Conservation (phyloP, 2,797 vertebrate genomes). For the Sardinella longiceps region DNA sequence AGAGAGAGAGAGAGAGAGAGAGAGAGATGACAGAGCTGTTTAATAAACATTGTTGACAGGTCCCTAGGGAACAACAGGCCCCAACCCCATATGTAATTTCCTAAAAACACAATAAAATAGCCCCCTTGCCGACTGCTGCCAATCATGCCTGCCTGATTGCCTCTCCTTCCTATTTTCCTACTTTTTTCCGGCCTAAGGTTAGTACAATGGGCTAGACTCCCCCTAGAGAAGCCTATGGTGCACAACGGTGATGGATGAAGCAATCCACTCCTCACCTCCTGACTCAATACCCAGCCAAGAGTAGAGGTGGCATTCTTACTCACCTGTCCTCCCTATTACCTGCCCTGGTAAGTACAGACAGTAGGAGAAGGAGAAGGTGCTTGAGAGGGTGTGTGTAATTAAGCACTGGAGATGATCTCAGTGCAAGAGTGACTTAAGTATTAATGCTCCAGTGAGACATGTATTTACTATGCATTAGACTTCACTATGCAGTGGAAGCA, state of each 20-base stretch:
- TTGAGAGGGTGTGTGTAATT: neutral
- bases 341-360: neutral
- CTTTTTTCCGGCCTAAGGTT: constrained; percentile 12
- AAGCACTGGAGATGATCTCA: neutral
- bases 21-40: constrained; percentile 40
- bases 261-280: constrained; percentile 33
- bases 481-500: neutral
- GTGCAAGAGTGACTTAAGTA: neutral
- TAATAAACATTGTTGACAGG: constrained; percentile 45
- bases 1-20: neutral
- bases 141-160: constrained; percentile 56
- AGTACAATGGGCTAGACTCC: constrained; percentile 29
- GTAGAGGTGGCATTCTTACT: constrained; percentile 29
- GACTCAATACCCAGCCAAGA: constrained; percentile 29
- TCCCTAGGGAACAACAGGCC: constrained; percentile 42
- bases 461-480: neutral
- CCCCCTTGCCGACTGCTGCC: constrained; percentile 56
- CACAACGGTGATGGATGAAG: constrained; percentile 50
- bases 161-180: constrained; percentile 51
- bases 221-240: constrained; percentile 45
- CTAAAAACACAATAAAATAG: constrained; percentile 60
- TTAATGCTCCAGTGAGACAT: neutral
- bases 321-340: neutral
- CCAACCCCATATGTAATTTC: constrained; percentile 59
- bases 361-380: neutral